phyloP scores from a whole-genome alignment of 2,797 vertebrate species.

The Myripristis jacobus region DNA sequence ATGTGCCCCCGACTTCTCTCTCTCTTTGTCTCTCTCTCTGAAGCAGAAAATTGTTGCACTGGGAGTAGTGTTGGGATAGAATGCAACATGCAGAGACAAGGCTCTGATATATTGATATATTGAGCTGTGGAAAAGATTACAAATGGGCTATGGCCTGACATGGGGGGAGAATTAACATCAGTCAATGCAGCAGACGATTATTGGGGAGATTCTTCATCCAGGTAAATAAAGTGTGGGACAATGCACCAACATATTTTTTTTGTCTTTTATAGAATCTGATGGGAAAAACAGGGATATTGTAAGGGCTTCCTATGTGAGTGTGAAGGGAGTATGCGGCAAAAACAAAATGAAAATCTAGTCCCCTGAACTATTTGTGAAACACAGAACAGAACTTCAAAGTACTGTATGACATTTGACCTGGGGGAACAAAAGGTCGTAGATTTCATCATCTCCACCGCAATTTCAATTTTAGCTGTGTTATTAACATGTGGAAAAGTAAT shows the following conservation, averaged over 20 bases:
- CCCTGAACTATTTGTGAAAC: too few species aligned
- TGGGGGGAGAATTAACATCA: conserved; percentile 32
- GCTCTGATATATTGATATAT: conserved; percentile 59
- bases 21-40: conserved; percentile 10
- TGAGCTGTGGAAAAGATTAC: conserved; percentile 39
- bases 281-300: not conserved
- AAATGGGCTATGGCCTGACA: conserved; percentile 5
- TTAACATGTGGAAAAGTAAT: not conserved
- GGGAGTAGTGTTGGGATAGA: conserved; percentile 51
- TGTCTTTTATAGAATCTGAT: not conserved
- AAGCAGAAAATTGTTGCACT: conserved; percentile 11
- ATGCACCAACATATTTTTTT: not conserved
- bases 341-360: not conserved
- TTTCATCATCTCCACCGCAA: not conserved
- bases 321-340: not conserved
- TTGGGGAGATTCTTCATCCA: conserved; percentile 19
- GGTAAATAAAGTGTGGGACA: not conserved
- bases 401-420: not conserved
- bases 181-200: conserved; percentile 21
- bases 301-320: not conserved
- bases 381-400: too few species aligned
- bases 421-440: not conserved
- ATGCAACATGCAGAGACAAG: conserved; percentile 52
- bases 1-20: not conserved
- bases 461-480: not conserved